Conservation (phyloP, 2,797 vertebrate genomes). For the Hephaestus fuliginosus region DNA sequence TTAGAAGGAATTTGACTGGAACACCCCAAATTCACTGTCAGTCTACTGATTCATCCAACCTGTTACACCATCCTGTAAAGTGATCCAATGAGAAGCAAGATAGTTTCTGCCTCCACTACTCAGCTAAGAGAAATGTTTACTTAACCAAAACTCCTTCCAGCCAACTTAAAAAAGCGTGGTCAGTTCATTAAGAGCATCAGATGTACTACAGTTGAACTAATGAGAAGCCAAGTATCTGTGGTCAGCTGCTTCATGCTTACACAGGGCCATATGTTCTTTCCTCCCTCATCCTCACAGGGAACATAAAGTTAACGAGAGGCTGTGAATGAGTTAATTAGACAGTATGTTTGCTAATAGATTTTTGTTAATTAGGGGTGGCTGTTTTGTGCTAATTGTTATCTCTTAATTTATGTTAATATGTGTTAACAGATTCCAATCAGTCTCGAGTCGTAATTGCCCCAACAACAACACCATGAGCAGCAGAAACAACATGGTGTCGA, state of each 20-base stretch:
- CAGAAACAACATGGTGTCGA: slow-evolving; percentile 69
- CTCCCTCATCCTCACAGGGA: slow-evolving; percentile 76
- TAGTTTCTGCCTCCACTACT: not conserved
- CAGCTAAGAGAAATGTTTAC: not conserved
- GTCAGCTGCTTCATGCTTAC: slow-evolving; percentile 65
- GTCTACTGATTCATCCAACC: not conserved
- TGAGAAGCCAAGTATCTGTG: slow-evolving; percentile 43
- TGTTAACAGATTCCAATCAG: slow-evolving; percentile 89
- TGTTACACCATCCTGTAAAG: not conserved
- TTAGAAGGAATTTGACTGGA: not conserved
- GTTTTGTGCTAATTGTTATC: slow-evolving; percentile 74
- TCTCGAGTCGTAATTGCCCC: slow-evolving; percentile 67
- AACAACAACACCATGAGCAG: slow-evolving; percentile 60
- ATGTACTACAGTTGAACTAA: slow-evolving; percentile 5
- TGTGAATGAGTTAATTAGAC: slow-evolving; percentile 91
- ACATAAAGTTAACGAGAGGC: slow-evolving; percentile 86
- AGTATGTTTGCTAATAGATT: slow-evolving; percentile 92
- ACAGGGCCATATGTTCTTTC: slow-evolving; percentile 71
- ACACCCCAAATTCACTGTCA: not conserved
- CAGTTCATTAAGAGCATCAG: slow-evolving; percentile 2
- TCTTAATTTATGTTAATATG: slow-evolving; percentile 91
- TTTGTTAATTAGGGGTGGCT: slow-evolving; percentile 84
- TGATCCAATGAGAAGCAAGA: not conserved
- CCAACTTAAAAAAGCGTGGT: not conserved
- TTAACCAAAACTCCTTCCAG: slow-evolving; percentile 1